Conservation (phyloP, 2,888 invertebrate species). For the Andrena camellia region DNA sequence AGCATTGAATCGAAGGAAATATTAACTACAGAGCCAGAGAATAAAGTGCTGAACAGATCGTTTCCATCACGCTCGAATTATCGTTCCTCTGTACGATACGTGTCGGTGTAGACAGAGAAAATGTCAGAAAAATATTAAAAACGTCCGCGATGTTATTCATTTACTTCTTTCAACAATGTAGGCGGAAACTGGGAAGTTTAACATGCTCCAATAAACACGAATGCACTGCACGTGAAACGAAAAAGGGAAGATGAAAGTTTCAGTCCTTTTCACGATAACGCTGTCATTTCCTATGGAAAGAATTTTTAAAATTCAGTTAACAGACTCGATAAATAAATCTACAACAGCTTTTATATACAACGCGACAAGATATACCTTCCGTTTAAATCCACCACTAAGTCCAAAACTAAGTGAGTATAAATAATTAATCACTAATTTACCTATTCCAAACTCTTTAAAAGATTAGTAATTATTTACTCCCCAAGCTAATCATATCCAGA, state of each 20-base stretch:
- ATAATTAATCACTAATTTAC: too few relatives aligned
- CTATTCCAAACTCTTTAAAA: too few relatives aligned
- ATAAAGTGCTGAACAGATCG: conserved; percentile 28
- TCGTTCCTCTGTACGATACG: conserved; percentile 21
- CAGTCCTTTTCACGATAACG: too few relatives aligned
- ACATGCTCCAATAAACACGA: not conserved
- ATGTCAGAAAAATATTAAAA: not conserved
- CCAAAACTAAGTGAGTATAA: too few relatives aligned
- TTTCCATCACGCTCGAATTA: conserved; percentile 37
- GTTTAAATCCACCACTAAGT: too few relatives aligned
- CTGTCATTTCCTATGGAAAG: too few relatives aligned
- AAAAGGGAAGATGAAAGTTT: not conserved
- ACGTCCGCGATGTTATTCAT: conserved; percentile 1
- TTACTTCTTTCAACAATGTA: not conserved
- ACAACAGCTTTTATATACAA: too few relatives aligned
- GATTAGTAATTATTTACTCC: too few relatives aligned
- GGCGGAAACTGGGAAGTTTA: not conserved
- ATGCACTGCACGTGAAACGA: not conserved
- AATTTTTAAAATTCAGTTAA: too few relatives aligned
- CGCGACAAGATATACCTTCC: too few relatives aligned
- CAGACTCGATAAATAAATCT: too few relatives aligned
- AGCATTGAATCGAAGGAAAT: conserved; percentile 27
- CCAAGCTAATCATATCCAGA: too few relatives aligned
- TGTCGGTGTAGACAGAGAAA: not conserved
- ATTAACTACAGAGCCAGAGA: conserved; percentile 26